Evolutionary conservation across 1,140 invertebrate species (phyloP).

Genomic region (Drosophila tani): DNA sequence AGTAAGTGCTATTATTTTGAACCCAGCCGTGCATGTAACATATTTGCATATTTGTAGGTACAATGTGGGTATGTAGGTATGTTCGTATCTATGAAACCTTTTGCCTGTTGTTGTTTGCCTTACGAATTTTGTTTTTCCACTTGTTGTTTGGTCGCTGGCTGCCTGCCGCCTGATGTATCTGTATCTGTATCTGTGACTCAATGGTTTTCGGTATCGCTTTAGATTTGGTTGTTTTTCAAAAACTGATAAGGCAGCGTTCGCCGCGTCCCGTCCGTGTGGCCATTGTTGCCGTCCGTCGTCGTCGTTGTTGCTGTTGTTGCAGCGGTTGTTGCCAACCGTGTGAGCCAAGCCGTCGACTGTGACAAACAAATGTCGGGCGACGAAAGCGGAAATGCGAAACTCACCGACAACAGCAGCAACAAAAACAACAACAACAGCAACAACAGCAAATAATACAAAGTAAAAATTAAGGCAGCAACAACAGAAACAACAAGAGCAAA

Average conservation of each 20-base stretch:
- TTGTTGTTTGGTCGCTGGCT: constrained; percentile 48
- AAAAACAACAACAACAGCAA: constrained; percentile 25
- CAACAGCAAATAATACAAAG: constrained; percentile 8
- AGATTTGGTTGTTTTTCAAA: constrained; percentile 53
- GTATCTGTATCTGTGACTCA: constrained; percentile 43
- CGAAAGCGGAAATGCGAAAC: constrained; percentile 80
- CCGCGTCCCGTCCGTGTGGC: neutral
- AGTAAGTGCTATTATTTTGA: constrained; percentile 11
- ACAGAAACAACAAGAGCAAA: constrained; percentile 38
- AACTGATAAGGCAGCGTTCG: constrained; percentile 51
- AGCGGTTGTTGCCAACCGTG: constrained; percentile 63
- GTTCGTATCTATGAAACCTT: constrained; percentile 19
- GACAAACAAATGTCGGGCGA: constrained; percentile 70
- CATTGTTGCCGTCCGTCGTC: constrained; percentile 6
- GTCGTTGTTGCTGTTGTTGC: constrained; percentile 21
- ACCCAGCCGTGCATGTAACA: constrained; percentile 18
- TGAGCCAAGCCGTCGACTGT: constrained; percentile 63
- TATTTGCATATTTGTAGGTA: constrained; percentile 11
- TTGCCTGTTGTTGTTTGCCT: constrained; percentile 33
- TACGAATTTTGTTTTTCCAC: constrained; percentile 72
- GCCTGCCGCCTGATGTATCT: constrained; percentile 7
- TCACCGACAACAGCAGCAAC: constrained; percentile 30
- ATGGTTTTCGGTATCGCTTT: constrained; percentile 53
- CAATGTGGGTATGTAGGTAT: constrained; percentile 8
- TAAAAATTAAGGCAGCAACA: constrained; percentile 31